phyloP scores from a whole-genome alignment of 2,797 vertebrate species.

The Pelodytes ibericus region DNA sequence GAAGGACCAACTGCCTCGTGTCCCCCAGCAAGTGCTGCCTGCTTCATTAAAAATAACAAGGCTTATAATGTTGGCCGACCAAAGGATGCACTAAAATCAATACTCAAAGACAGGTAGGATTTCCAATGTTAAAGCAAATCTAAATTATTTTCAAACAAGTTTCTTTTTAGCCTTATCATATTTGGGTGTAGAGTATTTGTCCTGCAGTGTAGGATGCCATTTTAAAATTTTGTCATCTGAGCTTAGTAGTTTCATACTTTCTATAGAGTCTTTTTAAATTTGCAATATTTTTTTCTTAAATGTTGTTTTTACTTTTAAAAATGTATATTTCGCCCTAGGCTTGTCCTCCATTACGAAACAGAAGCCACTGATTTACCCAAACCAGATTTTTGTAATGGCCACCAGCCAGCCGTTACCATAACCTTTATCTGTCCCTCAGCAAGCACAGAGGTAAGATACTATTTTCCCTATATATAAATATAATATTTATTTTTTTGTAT shows the following conservation, averaged over 20 bases:
- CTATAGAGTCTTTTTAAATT: no score
- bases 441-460: constrained; percentile 76
- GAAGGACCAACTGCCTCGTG: constrained; percentile 67
- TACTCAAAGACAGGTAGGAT: constrained; percentile 83
- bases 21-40: constrained; percentile 81
- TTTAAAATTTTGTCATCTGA: no score
- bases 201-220: no score
- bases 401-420: constrained; percentile 84
- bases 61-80: constrained; percentile 82
- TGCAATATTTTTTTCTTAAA: neutral
- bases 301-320: constrained; percentile 21
- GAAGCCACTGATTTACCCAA: constrained; percentile 2
- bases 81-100: constrained; percentile 70
- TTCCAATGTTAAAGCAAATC: no score
- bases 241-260: no score
- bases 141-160: no score
- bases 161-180: no score
- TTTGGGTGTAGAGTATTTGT: no score
- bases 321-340: no score
- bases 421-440: constrained; percentile 90
- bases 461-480: neutral
- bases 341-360: constrained; percentile 79
- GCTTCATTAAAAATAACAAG: constrained; percentile 72
- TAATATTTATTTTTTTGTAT: neutral
- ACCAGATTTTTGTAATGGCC: constrained; percentile 78